These are phyloP conservation scores for Xanthia icteritia DNA, from an alignment of 2,888 invertebrate genomes.

Conservation along the genomic window DNA sequence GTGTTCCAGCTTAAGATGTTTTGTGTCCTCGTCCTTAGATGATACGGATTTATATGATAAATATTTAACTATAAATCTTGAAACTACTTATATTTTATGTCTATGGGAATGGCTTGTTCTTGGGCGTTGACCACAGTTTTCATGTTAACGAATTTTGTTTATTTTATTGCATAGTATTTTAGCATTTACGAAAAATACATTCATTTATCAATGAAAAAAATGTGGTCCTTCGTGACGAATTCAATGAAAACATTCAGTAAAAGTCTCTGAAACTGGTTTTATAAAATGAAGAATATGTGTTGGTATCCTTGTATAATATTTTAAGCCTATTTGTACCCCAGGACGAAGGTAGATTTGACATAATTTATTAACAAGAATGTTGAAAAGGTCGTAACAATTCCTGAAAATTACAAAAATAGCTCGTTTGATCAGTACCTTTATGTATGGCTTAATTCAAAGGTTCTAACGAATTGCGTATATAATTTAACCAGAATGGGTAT, in stretches of 20 bases:
- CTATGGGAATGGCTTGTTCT: neutral
- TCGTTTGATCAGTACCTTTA: conserved; percentile 28
- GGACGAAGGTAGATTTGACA: neutral
- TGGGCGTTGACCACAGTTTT: neutral
- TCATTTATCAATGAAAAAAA: neutral
- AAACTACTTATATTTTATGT: conserved; percentile 31
- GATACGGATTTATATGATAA: conserved; percentile 60
- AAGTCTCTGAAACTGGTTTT: neutral
- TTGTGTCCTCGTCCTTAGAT: conserved; percentile 31
- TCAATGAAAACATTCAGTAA: neutral
- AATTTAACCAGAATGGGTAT: conserved; percentile 49
- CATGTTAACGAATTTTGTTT: conserved; percentile 3
- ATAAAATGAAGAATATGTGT: neutral
- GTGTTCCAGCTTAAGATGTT: conserved; percentile 53
- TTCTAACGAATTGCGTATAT: conserved; percentile 40
- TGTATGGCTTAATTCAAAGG: conserved; percentile 46
- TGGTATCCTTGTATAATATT: neutral
- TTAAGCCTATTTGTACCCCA: too few species aligned
- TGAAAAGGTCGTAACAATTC: neutral
- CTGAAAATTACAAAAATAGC: conserved; percentile 18
- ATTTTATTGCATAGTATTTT: conserved; percentile 12
- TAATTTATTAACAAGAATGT: conserved; percentile 4
- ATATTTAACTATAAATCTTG: conserved; percentile 51
- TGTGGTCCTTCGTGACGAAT: conserved; percentile 22
- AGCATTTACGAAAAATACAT: neutral